These are phyloP conservation scores for Apamea anceps DNA, from an alignment of 2,888 invertebrate species.

Conservation along the genomic window DNA sequence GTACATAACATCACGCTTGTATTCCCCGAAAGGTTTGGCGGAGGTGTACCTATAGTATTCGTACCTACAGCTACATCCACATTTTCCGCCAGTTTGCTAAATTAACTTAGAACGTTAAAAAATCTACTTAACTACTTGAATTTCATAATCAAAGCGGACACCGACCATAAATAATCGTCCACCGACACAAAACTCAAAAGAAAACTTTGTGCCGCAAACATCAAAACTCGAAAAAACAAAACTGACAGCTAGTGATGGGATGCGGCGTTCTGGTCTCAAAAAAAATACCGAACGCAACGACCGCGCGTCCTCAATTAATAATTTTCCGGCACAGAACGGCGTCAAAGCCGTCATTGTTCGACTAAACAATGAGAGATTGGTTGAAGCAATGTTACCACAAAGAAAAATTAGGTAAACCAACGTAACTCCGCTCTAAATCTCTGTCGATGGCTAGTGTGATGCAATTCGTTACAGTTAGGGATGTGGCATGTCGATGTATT, in stretches of 20 bases:
- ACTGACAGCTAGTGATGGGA: slow-evolving; percentile 60
- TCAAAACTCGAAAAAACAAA: slow-evolving; percentile 46
- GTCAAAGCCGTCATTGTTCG: slow-evolving; percentile 78
- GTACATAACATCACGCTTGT: background rate
- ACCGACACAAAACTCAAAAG: slow-evolving; percentile 30
- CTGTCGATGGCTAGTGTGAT: slow-evolving; percentile 76
- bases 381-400: slow-evolving; percentile 75
- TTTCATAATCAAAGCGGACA: slow-evolving; percentile 32
- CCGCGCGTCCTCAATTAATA: slow-evolving; percentile 76
- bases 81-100: background rate
- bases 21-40: background rate
- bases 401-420: slow-evolving; percentile 85
- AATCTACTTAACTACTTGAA: background rate
- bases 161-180: slow-evolving; percentile 48
- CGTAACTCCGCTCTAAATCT: slow-evolving; percentile 81
- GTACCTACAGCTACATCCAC: no score
- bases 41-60: background rate
- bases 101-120: background rate
- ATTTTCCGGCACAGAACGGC: slow-evolving; percentile 77
- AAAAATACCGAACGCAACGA: slow-evolving; percentile 65
- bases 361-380: slow-evolving; percentile 80
- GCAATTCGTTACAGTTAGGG: slow-evolving; percentile 75
- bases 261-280: slow-evolving; percentile 51
- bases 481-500: slow-evolving; percentile 66
- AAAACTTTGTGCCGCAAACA: slow-evolving; percentile 45